Base-by-base conservation (phyloP, 2,797 vertebrate species). In the Myotis daubentonii region DNA sequence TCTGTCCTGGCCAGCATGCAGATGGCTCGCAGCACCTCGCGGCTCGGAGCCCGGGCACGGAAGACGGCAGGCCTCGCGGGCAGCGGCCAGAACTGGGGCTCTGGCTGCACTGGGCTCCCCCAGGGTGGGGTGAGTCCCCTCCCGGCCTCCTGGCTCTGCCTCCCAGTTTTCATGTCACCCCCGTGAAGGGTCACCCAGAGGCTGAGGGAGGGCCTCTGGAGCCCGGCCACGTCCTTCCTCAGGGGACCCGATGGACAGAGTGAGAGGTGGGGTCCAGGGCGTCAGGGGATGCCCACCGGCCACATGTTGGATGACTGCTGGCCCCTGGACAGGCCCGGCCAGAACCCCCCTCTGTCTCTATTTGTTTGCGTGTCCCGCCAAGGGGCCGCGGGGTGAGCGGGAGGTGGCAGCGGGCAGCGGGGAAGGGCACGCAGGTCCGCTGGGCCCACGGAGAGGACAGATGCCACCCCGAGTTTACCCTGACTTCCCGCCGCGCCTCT, bases 381-480 rank as follows among this genome's bases (percentile, higher is more conserved):
- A 19, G 13, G 44, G 23, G 49, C 28, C 0, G 0, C 0, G 1
- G 28, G 19, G 70, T 1, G 12, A 15, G 57, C 4, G 0, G 51
- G 68, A 36, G 33, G 12, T 44, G 0, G 12, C 4, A 0, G 9
- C 8, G 19, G 19, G 19, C 16, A 2, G 33, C 44, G 49, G 0
- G 47, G 19, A 2, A 25, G 30, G 22, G 41, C 0, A 0, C 3
- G 17, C 7, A 17, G 30, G 51, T 5, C 28, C 20, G 10, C 2
- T 5, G 0, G 49, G 93, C 86, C 93, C 3, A 33, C 60, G 55
- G 11, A 1, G 2, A 7, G 92, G 94, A 75, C 4, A 89, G 68
- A 23, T 12, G 15, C 93, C 96, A 83, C 57, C 96, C 20, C 0
- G 95, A 74, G 83, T 86, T 94, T 92, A 76, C 96, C 93, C 89